These are phyloP conservation scores for Drosophila subquinaria DNA, from an alignment of 2,888 invertebrate species.

Conservation along the genomic window DNA sequence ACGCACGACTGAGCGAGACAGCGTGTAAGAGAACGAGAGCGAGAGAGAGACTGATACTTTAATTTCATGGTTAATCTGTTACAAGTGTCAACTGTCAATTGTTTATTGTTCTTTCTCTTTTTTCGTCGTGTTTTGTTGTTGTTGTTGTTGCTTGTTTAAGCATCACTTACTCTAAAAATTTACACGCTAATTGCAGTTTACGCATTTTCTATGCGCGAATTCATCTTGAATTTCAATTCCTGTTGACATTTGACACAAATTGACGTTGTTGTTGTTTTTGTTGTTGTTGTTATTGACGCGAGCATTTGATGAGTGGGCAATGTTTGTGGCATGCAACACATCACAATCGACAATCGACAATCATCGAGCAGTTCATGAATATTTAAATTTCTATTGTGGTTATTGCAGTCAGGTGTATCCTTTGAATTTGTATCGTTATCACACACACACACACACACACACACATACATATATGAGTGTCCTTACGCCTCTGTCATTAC, in stretches of 20 bases:
- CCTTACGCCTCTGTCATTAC: constrained; percentile 1
- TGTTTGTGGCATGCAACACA: constrained; percentile 35
- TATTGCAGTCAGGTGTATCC: constrained; percentile 13
- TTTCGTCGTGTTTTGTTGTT: background rate
- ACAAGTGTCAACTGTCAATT: constrained; percentile 73
- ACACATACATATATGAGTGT: background rate
- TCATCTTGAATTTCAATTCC: constrained; percentile 20
- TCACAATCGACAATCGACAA: constrained; percentile 40
- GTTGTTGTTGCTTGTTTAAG: background rate
- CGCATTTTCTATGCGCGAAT: constrained; percentile 47
- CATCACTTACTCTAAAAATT: background rate
- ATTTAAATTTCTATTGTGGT: constrained; percentile 65
- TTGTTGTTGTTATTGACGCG: constrained; percentile 32
- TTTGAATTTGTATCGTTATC: constrained; percentile 12
- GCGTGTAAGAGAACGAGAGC: background rate
- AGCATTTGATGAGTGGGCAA: constrained; percentile 26
- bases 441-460: constrained; percentile 10
- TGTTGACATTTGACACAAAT: constrained; percentile 61
- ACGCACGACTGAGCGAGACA: constrained; percentile 50
- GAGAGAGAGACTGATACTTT: constrained; percentile 32
- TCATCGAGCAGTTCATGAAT: constrained; percentile 59
- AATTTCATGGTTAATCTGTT: constrained; percentile 68
- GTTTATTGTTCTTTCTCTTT: constrained; percentile 6
- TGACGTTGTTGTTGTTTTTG: constrained; percentile 22
- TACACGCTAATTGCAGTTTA: constrained; percentile 59